Evolutionary conservation across 2,797 vertebrate genomes (phyloP).

Genomic region (Malurus splendens): DNA sequence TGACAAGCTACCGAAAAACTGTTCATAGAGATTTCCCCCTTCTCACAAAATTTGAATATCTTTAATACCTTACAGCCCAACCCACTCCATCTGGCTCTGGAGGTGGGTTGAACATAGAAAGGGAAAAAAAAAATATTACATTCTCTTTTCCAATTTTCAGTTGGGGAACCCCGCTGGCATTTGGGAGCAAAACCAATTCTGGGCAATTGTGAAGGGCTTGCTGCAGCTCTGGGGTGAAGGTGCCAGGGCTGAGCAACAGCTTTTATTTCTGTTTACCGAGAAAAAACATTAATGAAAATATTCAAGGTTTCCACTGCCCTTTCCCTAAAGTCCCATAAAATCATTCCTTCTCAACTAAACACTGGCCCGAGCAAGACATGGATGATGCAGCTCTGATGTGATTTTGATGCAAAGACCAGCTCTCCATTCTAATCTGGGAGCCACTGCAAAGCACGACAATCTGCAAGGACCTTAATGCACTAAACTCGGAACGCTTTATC

Average conservation of each 20-base stretch:
- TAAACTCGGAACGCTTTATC: background rate
- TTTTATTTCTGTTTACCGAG: background rate
- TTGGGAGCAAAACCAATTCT: background rate
- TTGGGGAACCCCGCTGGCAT: background rate
- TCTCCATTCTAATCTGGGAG: background rate
- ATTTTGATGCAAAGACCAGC: background rate
- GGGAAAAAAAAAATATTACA: background rate
- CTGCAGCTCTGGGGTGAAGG: background rate
- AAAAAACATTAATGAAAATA: background rate
- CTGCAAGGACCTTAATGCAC: background rate
- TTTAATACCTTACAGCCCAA: background rate
- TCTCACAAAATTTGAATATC: background rate
- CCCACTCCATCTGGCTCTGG: slow-evolving; percentile 2
- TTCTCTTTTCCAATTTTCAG: background rate
- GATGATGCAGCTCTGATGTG: background rate
- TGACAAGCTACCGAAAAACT: background rate
- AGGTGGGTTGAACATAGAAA: background rate
- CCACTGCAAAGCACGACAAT: background rate
- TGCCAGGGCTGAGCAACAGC: background rate
- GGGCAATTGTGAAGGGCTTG: background rate
- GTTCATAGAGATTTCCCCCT: background rate
- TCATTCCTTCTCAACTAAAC: background rate
- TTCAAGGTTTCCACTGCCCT: background rate
- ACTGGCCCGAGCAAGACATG: background rate
- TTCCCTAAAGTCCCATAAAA: background rate